Evolutionary conservation across 2,888 invertebrate genomes (phyloP).

Genomic region (Stenolophus ochropezus): DNA sequence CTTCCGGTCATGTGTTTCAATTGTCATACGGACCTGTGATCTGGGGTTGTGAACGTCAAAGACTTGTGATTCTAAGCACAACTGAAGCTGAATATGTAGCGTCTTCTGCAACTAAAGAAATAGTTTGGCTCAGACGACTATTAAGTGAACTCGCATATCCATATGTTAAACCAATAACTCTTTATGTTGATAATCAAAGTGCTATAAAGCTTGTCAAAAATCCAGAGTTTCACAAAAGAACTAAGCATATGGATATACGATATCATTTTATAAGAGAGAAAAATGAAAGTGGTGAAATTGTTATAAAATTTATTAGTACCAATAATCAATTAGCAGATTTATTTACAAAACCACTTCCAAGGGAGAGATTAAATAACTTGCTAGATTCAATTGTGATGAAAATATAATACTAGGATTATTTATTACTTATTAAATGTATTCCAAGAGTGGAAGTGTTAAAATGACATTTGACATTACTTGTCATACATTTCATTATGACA

Average conservation of each 20-base stretch:
- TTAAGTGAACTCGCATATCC: background rate
- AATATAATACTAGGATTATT: too few species aligned
- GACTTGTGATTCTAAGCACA: constrained; percentile 64
- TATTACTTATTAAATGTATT: too few species aligned
- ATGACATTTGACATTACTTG: too few species aligned
- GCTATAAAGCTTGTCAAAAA: constrained; percentile 19
- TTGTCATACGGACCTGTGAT: constrained; percentile 63
- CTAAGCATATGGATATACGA: background rate
- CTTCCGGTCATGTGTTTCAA: constrained; percentile 62
- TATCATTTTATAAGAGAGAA: background rate
- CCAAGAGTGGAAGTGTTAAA: too few species aligned
- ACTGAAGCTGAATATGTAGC: constrained; percentile 66
- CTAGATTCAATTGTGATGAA: too few species aligned
- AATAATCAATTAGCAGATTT: too few species aligned
- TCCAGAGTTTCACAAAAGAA: constrained; percentile 19
- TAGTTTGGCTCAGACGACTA: constrained; percentile 60
- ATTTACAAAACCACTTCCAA: too few species aligned
- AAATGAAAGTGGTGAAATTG: background rate
- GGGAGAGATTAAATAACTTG: too few species aligned
- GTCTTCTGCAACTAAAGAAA: constrained; percentile 63
- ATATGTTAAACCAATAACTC: background rate
- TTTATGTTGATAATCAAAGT: constrained; percentile 43
- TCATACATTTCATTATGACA: too few species aligned
- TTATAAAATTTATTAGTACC: too few species aligned
- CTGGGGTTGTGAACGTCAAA: constrained; percentile 65